phyloP scores from a whole-genome alignment of 2,888 invertebrate species.

The Dynastes tityus region DNA sequence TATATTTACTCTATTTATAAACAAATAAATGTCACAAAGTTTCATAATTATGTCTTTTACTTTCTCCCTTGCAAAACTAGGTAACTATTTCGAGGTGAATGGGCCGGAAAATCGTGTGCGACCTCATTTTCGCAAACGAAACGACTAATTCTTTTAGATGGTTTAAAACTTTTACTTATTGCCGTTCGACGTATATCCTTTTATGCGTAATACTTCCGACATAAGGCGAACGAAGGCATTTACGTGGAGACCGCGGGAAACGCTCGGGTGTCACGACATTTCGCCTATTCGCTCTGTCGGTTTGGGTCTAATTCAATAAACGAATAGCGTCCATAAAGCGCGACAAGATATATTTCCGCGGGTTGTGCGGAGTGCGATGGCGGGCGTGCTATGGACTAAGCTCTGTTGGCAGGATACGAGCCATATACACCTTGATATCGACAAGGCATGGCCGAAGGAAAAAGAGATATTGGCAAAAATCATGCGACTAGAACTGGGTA shows the following conservation, averaged over 20 bases:
- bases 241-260: slow-evolving; percentile 4
- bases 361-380: background rate
- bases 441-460: background rate
- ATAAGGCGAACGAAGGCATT: slow-evolving; percentile 16
- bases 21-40: too few relatives aligned
- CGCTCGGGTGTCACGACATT: slow-evolving; percentile 37
- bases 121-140: slow-evolving; percentile 18
- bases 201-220: background rate
- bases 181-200: background rate
- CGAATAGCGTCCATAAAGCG: slow-evolving; percentile 39
- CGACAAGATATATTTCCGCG: slow-evolving; percentile 31
- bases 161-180: slow-evolving; percentile 25
- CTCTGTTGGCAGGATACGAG: background rate
- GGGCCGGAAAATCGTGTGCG: background rate
- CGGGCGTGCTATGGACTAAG: background rate
- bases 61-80: too few relatives aligned
- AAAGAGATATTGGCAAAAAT: slow-evolving; percentile 32
- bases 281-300: slow-evolving; percentile 31
- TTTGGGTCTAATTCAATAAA: slow-evolving; percentile 40
- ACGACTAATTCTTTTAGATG: slow-evolving; percentile 10
- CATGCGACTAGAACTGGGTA: slow-evolving; percentile 13
- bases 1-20: too few relatives aligned
- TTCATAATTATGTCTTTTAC: too few relatives aligned
- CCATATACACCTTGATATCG: slow-evolving; percentile 17
- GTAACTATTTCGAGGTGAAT: background rate